Conservation (phyloP, 2,888 invertebrate genomes). For the Amorpha juglandis region DNA sequence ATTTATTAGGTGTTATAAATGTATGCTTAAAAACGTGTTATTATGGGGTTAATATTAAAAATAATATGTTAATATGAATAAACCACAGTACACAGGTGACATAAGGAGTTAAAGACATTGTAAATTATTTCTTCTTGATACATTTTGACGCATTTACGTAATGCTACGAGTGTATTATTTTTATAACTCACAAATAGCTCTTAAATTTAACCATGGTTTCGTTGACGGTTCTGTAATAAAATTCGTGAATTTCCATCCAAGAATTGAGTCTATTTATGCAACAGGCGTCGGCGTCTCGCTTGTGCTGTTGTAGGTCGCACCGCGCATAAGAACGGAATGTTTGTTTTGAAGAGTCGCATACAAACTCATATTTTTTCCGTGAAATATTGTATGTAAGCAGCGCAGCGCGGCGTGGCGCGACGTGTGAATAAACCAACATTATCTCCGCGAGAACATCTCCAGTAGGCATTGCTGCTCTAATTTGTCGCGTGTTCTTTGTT, state of each 20-base stretch:
- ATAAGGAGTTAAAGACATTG: background rate
- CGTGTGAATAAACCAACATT: conserved; percentile 3
- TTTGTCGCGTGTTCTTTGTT: background rate
- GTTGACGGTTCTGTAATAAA: conserved; percentile 63
- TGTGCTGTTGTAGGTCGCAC: conserved; percentile 67
- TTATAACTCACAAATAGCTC: conserved; percentile 53
- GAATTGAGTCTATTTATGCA: conserved; percentile 77
- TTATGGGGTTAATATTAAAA: too few species aligned
- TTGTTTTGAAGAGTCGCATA: conserved; percentile 79
- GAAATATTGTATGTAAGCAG: conserved; percentile 51
- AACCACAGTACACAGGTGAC: too few species aligned
- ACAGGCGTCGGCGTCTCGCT: conserved; percentile 68
- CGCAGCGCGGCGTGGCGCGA: background rate
- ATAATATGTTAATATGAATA: too few species aligned
- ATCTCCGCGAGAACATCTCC: background rate
- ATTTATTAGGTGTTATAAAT: background rate
- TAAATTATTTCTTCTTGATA: too few species aligned
- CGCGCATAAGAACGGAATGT: conserved; percentile 72
- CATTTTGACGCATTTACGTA: too few species aligned
- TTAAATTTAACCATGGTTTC: conserved; percentile 56
- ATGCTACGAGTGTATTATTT: conserved; percentile 40
- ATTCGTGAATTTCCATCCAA: conserved; percentile 72
- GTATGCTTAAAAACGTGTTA: too few species aligned
- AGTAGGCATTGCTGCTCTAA: background rate
- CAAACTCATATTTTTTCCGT: conserved; percentile 72